Percentiles rank a stretch among this genome's conserved stretches.
These are phyloP conservation scores for Sebastes nivosus DNA, from an alignment of 2,797 vertebrate genomes.

Conservation along the genomic window DNA sequence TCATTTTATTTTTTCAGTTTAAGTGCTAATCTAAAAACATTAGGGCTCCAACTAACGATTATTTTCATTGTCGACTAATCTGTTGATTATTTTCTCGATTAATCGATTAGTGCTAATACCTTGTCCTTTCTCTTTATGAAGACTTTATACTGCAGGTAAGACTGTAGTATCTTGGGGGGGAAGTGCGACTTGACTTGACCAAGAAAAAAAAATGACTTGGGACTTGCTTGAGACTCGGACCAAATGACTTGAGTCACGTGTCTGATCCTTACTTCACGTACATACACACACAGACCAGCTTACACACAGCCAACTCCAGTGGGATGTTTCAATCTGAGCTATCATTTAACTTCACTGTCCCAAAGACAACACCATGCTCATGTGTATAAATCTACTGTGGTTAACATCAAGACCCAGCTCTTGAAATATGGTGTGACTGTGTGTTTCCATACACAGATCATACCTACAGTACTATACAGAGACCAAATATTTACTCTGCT, in stretches of 20 bases:
- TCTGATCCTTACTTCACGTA: background rate
- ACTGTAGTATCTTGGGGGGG: too few species aligned
- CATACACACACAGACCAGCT: background rate
- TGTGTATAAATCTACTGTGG: slow-evolving; percentile 1
- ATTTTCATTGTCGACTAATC: accelerated
- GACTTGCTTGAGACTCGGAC: too few species aligned
- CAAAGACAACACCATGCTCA: background rate
- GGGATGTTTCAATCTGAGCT: slow-evolving; percentile 12
- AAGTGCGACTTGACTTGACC: too few species aligned
- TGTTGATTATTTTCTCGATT: too few species aligned
- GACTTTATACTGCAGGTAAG: too few species aligned
- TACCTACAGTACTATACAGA: background rate
- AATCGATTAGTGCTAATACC: background rate
- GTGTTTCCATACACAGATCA: slow-evolving; percentile 39
- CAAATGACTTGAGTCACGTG: too few species aligned
- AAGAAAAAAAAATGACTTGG: too few species aligned
- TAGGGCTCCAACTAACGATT: too few species aligned
- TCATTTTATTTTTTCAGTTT: background rate
- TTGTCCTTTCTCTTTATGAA: too few species aligned
- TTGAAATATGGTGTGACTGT: slow-evolving; percentile 18
- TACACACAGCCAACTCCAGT: background rate
- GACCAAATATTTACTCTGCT: slow-evolving; percentile 41
- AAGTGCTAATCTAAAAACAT: accelerated
- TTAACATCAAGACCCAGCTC: background rate
- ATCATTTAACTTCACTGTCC: slow-evolving; percentile 23